Percentiles rank a stretch among this genome's conserved stretches.
These are phyloP conservation scores for Ceratina calcarata DNA, from an alignment of 1,140 invertebrate species.

Conservation along the genomic window DNA sequence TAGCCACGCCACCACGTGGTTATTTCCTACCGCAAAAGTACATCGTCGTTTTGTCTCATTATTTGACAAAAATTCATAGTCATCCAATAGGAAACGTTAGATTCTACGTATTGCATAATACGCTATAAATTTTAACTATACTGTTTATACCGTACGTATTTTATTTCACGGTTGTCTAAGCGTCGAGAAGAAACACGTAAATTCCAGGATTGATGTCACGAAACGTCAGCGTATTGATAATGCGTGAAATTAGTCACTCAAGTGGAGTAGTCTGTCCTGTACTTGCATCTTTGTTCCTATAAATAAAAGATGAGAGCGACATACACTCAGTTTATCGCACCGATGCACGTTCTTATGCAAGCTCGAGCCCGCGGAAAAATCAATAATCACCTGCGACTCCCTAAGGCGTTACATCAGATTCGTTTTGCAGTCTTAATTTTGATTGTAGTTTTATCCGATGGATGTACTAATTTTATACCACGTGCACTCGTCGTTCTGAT, in stretches of 20 bases:
- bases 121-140: background rate
- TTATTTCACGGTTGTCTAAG: background rate
- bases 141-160: background rate
- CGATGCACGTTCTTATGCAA: conserved; percentile 57
- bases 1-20: background rate
- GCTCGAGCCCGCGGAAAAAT: conserved; percentile 56
- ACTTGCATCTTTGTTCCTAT: conserved; percentile 24
- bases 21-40: background rate
- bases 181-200: background rate
- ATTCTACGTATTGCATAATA: background rate
- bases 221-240: background rate
- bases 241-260: conserved; percentile 5
- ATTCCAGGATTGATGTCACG: background rate
- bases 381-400: conserved; percentile 60
- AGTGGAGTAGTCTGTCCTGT: background rate
- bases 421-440: background rate
- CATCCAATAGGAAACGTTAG: background rate
- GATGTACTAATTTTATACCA: background rate
- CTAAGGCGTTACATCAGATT: conserved; percentile 24
- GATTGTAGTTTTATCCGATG: background rate
- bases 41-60: background rate
- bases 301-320: conserved; percentile 30
- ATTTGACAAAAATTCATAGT: background rate
- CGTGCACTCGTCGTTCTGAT: background rate
- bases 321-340: conserved; percentile 17